These are phyloP conservation scores for Leptonema lineaticorne DNA, from an alignment of 1,140 invertebrate species.

Conservation along the genomic window DNA sequence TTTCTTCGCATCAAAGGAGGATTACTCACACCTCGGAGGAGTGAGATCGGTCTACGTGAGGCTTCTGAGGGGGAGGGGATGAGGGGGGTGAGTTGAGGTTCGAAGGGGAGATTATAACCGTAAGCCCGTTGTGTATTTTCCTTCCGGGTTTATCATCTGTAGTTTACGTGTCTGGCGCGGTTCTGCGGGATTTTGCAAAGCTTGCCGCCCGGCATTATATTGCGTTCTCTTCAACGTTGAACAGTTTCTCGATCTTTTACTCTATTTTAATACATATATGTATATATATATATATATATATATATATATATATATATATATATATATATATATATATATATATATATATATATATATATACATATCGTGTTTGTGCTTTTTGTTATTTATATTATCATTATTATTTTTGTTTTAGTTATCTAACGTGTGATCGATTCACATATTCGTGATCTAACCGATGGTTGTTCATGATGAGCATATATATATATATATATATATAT, in stretches of 20 bases:
- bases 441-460: too few relatives aligned
- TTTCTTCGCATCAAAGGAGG: conserved; percentile 2
- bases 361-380: too few relatives aligned
- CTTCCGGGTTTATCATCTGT: conserved; percentile 33
- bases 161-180: conserved; percentile 24
- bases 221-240: background rate
- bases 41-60: too few relatives aligned
- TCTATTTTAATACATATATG: background rate
- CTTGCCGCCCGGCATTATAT: background rate
- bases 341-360: too few relatives aligned
- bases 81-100: background rate
- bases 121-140: conserved; percentile 29
- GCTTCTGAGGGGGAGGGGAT: background rate
- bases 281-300: too few relatives aligned
- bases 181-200: conserved; percentile 6
- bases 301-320: too few relatives aligned
- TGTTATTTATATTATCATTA: too few relatives aligned
- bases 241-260: conserved; percentile 8
- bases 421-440: too few relatives aligned
- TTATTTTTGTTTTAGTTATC: too few relatives aligned
- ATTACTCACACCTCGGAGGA: background rate
- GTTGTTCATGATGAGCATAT: too few relatives aligned
- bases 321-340: too few relatives aligned
- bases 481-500: too few relatives aligned
- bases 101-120: conserved; percentile 29